These are phyloP conservation scores for Pachypsylla venusta DNA, from an alignment of 1,140 invertebrate species.

Conservation along the genomic window DNA sequence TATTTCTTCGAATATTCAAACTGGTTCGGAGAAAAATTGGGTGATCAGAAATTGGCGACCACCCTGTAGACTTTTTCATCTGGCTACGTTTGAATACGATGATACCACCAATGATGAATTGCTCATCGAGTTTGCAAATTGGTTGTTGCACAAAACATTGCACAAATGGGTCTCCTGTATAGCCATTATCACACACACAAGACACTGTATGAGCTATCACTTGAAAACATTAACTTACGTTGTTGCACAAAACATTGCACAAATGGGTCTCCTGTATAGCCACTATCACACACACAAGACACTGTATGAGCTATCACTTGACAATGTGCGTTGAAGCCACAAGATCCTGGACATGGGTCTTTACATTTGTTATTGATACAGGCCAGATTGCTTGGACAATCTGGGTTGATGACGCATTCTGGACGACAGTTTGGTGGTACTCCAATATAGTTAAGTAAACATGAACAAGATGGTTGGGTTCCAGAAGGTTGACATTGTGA, in stretches of 20 bases:
- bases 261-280: conserved; percentile 62
- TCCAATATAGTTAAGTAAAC: conserved; percentile 42
- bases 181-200: conserved; percentile 56
- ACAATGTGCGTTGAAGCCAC: conserved; percentile 60
- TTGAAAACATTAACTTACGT: conserved; percentile 28
- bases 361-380: conserved; percentile 59
- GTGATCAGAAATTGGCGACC: too few relatives aligned
- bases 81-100: too few relatives aligned
- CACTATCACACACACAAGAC: conserved; percentile 52
- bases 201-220: conserved; percentile 59
- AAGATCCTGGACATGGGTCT: conserved; percentile 61
- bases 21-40: too few relatives aligned
- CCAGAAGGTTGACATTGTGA: conserved; percentile 53
- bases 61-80: too few relatives aligned
- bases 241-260: conserved; percentile 37
- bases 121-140: background rate
- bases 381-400: conserved; percentile 52
- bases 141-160: conserved; percentile 36
- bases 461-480: conserved; percentile 54
- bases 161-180: conserved; percentile 57
- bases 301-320: conserved; percentile 57
- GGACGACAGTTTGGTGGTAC: conserved; percentile 43
- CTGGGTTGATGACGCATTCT: conserved; percentile 49
- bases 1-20: too few relatives aligned
- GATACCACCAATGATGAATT: background rate